These are phyloP conservation scores for Lepidotrigona ventralis DNA, from an alignment of 1,140 invertebrate genomes.

Conservation along the genomic window DNA sequence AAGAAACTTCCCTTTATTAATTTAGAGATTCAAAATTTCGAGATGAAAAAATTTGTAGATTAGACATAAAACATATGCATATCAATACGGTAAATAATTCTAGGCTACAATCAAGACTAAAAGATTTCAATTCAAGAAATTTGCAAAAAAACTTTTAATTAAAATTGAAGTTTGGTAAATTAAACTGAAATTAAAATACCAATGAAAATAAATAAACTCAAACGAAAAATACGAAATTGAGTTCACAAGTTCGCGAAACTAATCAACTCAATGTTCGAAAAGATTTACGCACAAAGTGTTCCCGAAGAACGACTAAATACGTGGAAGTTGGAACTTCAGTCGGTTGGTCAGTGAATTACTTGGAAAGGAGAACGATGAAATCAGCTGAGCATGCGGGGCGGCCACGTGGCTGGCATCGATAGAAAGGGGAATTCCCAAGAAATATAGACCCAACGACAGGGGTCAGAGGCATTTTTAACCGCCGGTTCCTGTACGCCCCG, in stretches of 20 bases:
- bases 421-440: constrained; percentile 64
- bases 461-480: constrained; percentile 70
- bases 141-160: too few relatives aligned
- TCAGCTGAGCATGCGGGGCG: constrained; percentile 63
- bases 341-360: constrained; percentile 46
- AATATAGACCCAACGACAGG: constrained; percentile 71
- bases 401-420: constrained; percentile 66
- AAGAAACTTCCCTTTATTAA: too few relatives aligned
- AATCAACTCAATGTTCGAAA: not conserved
- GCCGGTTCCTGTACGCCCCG: constrained; percentile 28
- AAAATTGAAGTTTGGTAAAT: too few relatives aligned
- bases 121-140: too few relatives aligned
- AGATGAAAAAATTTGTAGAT: too few relatives aligned
- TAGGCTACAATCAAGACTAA: too few relatives aligned
- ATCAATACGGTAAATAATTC: too few relatives aligned
- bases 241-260: not conserved
- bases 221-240: not conserved
- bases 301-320: not conserved
- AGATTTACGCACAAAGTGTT: not conserved
- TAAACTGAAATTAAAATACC: too few relatives aligned
- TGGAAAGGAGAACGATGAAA: constrained; percentile 46
- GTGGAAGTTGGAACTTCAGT: constrained; percentile 16
- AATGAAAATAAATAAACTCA: too few relatives aligned
- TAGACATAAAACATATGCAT: too few relatives aligned
- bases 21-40: too few relatives aligned